Percentiles rank a stretch among this genome's conserved stretches.
phyloP scores from a whole-genome alignment of 2,113 vertebrate species.

The Myanophis thanlyinensis region DNA sequence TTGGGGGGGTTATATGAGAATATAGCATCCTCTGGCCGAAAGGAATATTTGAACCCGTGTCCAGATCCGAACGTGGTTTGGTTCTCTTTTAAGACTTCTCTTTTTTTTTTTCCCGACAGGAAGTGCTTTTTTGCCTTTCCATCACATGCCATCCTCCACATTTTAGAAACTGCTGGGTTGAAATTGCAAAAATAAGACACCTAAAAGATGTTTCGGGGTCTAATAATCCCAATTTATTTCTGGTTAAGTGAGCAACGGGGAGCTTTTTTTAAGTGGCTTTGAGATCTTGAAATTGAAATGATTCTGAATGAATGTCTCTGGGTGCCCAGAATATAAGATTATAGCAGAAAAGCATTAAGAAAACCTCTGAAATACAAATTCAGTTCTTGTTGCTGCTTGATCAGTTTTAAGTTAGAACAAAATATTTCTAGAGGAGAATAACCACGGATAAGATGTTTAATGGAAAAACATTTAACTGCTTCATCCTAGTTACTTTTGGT shows the following conservation, averaged over 20 bases:
- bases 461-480: not conserved
- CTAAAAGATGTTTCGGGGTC: not conserved
- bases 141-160: not conserved
- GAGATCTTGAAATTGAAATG: not conserved
- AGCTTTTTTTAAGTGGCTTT: not conserved
- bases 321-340: not conserved
- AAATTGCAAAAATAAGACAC: not conserved
- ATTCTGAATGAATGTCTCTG: not conserved
- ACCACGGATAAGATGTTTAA: not conserved
- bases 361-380: not conserved
- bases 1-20: not conserved
- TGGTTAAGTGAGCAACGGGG: not conserved
- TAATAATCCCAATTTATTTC: not conserved
- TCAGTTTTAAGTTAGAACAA: not conserved
- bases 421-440: not conserved
- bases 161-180: not conserved
- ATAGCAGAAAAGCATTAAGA: not conserved
- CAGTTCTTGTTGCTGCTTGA: not conserved
- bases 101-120: not conserved
- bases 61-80: fast-evolving
- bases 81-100: not conserved
- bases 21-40: fast-evolving
- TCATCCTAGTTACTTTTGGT: not conserved
- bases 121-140: not conserved
- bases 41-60: fast-evolving